These are phyloP conservation scores for Erpornis zantholeuca DNA, from an alignment of 2,113 vertebrate species.

Conservation along the genomic window DNA sequence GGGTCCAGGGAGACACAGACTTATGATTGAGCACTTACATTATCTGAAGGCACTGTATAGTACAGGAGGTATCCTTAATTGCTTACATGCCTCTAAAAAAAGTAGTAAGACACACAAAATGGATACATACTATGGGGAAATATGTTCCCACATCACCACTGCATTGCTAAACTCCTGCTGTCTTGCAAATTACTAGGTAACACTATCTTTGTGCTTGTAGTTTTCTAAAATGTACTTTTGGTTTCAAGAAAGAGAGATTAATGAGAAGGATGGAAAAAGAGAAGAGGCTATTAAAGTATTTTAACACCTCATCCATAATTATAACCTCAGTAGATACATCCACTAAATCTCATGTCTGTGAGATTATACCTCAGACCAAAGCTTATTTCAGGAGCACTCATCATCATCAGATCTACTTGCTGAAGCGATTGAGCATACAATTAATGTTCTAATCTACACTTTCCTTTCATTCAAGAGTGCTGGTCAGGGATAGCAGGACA, in stretches of 20 bases:
- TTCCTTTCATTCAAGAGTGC: background rate
- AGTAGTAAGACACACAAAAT: background rate
- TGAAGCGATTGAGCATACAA: background rate
- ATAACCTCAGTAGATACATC: background rate
- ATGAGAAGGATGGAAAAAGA: background rate
- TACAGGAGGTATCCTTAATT: background rate
- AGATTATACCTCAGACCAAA: background rate
- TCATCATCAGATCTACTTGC: background rate
- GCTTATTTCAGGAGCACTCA: background rate
- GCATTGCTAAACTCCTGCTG: background rate
- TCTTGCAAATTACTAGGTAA: background rate
- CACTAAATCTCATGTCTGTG: background rate
- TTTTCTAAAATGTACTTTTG: background rate
- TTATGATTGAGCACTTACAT: background rate
- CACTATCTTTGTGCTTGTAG: background rate
- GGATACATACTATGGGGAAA: background rate
- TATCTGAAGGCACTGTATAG: background rate
- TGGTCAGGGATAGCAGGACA: background rate
- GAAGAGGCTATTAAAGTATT: background rate
- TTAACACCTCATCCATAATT: background rate
- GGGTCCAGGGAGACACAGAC: background rate
- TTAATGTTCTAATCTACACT: background rate
- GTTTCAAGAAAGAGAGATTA: background rate
- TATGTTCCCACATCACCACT: background rate
- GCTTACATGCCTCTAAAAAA: background rate